Percentiles rank a stretch among this genome's conserved stretches.
These are phyloP conservation scores for Galerucella calmariensis DNA, from an alignment of 2,888 invertebrate genomes.

Conservation along the genomic window DNA sequence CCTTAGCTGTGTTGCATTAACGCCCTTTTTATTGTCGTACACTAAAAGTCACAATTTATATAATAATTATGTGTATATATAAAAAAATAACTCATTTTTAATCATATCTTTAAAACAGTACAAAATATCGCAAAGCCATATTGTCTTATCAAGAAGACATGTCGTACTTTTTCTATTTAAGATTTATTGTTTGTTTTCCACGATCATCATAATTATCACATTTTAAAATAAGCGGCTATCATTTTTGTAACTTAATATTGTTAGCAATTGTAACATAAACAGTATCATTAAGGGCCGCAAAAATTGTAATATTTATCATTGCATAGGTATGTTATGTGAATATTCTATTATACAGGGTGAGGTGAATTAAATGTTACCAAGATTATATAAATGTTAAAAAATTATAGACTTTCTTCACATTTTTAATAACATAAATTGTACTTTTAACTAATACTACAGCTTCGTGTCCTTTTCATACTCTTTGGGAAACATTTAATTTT, in stretches of 20 bases:
- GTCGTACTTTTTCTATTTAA: constrained; percentile 22
- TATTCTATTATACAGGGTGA: constrained; percentile 24
- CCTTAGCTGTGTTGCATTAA: neutral
- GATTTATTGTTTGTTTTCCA: constrained; percentile 24
- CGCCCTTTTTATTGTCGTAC: neutral
- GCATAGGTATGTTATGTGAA: constrained; percentile 42
- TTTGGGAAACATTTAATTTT: constrained; percentile 9
- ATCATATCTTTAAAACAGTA: constrained; percentile 25
- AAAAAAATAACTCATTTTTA: neutral
- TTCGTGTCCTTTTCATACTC: too few species aligned
- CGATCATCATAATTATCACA: constrained; percentile 30
- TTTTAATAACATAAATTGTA: neutral
- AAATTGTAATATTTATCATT: constrained; percentile 39
- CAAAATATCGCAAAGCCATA: constrained; percentile 22
- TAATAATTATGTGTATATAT: constrained; percentile 19
- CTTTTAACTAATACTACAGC: neutral
- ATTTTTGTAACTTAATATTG: constrained; percentile 51
- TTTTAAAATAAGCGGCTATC: constrained; percentile 53
- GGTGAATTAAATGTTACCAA: constrained; percentile 32
- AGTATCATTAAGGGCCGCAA: constrained; percentile 37
- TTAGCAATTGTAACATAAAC: constrained; percentile 46
- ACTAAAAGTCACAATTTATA: neutral
- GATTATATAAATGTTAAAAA: neutral
- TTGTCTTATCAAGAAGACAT: constrained; percentile 19
- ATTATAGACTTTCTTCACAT: too few species aligned